Base-by-base conservation (phyloP, 2,113 vertebrate species). In the cattle (Bos taurus) region DNA sequence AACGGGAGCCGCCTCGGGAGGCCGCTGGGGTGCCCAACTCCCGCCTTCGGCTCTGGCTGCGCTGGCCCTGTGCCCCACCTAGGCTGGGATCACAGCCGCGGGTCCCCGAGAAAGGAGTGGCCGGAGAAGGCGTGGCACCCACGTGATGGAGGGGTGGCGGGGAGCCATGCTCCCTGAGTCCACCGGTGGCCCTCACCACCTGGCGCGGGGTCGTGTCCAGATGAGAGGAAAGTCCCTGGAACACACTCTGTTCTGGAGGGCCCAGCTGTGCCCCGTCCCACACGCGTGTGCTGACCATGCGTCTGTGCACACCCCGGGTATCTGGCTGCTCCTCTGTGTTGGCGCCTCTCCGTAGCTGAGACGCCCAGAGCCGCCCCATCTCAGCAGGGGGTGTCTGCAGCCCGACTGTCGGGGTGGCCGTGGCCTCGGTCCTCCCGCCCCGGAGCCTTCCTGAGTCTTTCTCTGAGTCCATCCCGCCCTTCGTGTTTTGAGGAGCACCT, bases 1-100 rank as follows among this genome's bases (percentile, higher is more conserved):
- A 95, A 97, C 9, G 3, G 71, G 93, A 97, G 95, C 95, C 0
- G 23, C 43, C 93, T 90, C 90, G 1, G 6, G 94, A 46, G 90
- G 59, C 59, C 8, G 15, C 62, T 5, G 12, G 60, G 77, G 86
- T n/a, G n/a, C 74, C 36, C 2, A 5, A 54, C 46, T 56, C 36
- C 71, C 2, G 21, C 88, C 88, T 33, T 23, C 5, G 19, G 14
- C 54, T 12, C 19, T 14, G 43, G 19, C 88, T 52, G 54, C 23
- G 81, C 52, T 7, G 2, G 82, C 82, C 36, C 36, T 25, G 7
- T 50, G 11, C 46, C 30, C 80, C 17, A 23, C 81, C 54, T 25
- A 16, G 82, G 48, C 92, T 62, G 36, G 36, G 40, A 33, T 59
- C 62, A 36, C 81, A 4, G 8, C 36, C 12, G 16, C 56, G 3